Conservation (phyloP, 2,888 invertebrate genomes). For the Beris morrisii region DNA sequence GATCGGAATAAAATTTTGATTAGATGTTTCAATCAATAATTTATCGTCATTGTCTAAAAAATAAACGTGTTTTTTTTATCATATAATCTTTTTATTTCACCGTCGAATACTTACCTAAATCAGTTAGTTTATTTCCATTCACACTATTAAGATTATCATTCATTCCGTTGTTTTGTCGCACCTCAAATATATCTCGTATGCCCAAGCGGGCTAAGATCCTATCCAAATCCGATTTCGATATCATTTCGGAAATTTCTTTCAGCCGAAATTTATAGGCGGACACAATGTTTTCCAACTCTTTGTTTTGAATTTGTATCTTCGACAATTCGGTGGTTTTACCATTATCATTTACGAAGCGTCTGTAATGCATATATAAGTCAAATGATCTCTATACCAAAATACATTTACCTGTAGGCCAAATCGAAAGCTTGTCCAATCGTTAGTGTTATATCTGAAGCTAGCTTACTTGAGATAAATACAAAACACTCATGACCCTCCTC, state of each 20-base stretch:
- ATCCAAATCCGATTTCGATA: slow-evolving; percentile 53
- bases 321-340: slow-evolving; percentile 86
- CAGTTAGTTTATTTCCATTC: not conserved
- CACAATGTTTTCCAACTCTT: slow-evolving; percentile 84
- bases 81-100: not conserved
- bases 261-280: slow-evolving; percentile 79
- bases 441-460: slow-evolving; percentile 95
- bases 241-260: slow-evolving; percentile 62
- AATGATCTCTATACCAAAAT: not conserved
- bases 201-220: slow-evolving; percentile 60
- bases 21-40: slow-evolving; percentile 53
- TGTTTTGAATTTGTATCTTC: slow-evolving; percentile 85
- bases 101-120: slow-evolving; percentile 1
- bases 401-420: slow-evolving; percentile 79
- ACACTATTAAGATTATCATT: slow-evolving; percentile 41
- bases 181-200: slow-evolving; percentile 60
- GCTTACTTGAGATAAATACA: slow-evolving; percentile 95
- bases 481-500: slow-evolving; percentile 91
- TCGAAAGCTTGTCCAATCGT: slow-evolving; percentile 99
- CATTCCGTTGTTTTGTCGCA: slow-evolving; percentile 51
- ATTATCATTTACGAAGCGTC: slow-evolving; percentile 88
- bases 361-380: slow-evolving; percentile 53
- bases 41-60: slow-evolving; percentile 48
- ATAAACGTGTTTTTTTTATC: slow-evolving; percentile 1
- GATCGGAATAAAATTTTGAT: slow-evolving; percentile 51